Conservation (phyloP, 2,888 invertebrate genomes). For the Ashinkailepas kermadecensis region DNA sequence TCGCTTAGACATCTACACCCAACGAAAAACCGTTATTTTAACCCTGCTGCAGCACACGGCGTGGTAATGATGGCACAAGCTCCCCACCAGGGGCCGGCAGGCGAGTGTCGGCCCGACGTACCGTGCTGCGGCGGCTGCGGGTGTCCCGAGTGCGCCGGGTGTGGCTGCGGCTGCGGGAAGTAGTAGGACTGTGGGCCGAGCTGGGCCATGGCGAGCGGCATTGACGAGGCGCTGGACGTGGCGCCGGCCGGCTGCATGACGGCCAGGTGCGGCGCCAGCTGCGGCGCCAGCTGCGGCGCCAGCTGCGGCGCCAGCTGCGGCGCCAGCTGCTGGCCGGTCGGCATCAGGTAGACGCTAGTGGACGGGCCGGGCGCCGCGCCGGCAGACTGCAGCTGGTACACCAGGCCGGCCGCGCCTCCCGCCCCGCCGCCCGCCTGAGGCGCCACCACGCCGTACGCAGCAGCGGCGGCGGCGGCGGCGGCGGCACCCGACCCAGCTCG, state of each 20-base stretch:
- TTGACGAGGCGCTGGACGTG: background rate
- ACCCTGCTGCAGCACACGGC: no score
- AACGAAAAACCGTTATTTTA: no score
- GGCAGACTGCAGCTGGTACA: background rate
- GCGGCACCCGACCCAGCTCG: background rate
- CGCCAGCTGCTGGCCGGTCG: conserved; percentile 10
- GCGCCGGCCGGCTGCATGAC: background rate
- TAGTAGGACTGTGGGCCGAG: background rate
- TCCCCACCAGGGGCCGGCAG: no score
- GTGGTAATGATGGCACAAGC: no score
- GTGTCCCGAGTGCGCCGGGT: background rate
- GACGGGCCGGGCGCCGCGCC: background rate
- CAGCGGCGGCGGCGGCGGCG: background rate
- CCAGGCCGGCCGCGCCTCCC: background rate
- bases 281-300: background rate
- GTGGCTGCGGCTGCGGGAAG: conserved; percentile 6
- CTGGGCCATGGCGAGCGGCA: background rate
- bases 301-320: background rate
- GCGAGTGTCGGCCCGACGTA: background rate
- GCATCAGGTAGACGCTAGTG: conserved; percentile 15
- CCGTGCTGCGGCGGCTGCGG: background rate
- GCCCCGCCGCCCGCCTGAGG: background rate
- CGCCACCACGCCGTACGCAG: background rate
- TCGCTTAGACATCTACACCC: no score
- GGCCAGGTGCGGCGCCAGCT: background rate